Evolutionary conservation across 1,140 invertebrate genomes (phyloP), one percentile per base, ranked within the genome.

Genomic region (Pararge aegeria): DNA sequence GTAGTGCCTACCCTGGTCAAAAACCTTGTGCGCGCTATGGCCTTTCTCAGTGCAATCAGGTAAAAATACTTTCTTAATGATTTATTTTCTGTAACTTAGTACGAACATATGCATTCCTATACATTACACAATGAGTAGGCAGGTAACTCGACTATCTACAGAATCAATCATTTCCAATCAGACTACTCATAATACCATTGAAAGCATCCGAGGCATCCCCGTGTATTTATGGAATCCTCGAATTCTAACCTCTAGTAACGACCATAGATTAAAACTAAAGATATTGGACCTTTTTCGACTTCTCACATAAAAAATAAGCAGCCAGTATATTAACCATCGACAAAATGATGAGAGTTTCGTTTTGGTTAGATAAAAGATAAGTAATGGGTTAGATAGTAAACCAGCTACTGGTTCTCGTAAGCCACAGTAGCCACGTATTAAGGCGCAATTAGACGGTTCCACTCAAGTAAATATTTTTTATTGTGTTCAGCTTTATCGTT

Each of bases 401-500:
- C 38, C 56, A 57, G 83, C 84, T 86, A 83, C 83, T 63, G 83
- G 77, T 78, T 78, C 75, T 78, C 74, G 77, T 80, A 76, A 64
- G 68, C 38, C 46, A 73, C 77, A 66, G 82, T 82, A 82, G 83
- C 78, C 50, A 61, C 59, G 24, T 24, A 68, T 73, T 34, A 34
- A 34, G 30, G 30, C 30, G 24, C 24, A 24, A 24, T 24, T 24
- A 24, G 24, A 24, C 24, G 24, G 7, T 24, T 24, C n/a, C n/a
- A n/a, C n/a, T n/a, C n/a, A n/a, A n/a, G n/a, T n/a, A n/a, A n/a
- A n/a, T n/a, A n/a, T n/a, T n/a, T n/a, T n/a, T n/a, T n/a, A n/a
- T n/a, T n/a, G n/a, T n/a, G n/a, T n/a, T n/a, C n/a, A n/a, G n/a
- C n/a, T n/a, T n/a, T n/a, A n/a, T n/a, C n/a, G n/a, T n/a, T n/a